Conservation (phyloP, 1,140 invertebrate genomes). For the Apocrypta bakeri region DNA sequence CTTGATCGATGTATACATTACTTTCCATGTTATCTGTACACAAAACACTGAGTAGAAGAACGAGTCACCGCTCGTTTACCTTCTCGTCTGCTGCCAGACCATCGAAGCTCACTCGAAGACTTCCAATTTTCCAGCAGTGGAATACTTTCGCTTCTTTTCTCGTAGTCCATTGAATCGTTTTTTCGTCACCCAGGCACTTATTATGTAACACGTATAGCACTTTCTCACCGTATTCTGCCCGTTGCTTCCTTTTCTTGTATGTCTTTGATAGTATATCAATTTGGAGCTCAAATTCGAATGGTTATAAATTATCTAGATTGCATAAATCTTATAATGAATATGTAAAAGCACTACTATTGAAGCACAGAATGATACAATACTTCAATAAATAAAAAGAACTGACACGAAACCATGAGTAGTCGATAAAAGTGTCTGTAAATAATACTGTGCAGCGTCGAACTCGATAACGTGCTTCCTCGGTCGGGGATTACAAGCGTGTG, state of each 20-base stretch:
- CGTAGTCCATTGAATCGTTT: background rate
- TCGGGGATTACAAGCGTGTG: background rate
- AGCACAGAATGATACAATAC: background rate
- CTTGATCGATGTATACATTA: conserved; percentile 5
- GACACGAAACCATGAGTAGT: background rate
- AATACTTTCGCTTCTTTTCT: conserved; percentile 42
- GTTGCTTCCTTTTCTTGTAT: background rate
- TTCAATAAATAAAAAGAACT: background rate
- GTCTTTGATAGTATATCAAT: background rate
- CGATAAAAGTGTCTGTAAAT: background rate
- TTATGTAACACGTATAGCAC: background rate
- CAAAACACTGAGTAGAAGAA: background rate
- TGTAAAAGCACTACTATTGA: background rate
- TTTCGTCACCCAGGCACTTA: background rate
- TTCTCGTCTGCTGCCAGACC: background rate
- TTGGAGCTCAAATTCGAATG: background rate
- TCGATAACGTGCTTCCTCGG: conserved; percentile 1
- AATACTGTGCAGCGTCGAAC: background rate
- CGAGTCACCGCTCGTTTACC: conserved; percentile 9
- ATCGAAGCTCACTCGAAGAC: background rate
- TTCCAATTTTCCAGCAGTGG: conserved; percentile 47
- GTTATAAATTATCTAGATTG: background rate
- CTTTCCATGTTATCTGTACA: background rate
- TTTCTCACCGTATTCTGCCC: background rate
- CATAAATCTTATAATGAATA: background rate